Base-by-base conservation (phyloP, 2,888 invertebrate genomes). In the Rugalucina vietnamica region DNA sequence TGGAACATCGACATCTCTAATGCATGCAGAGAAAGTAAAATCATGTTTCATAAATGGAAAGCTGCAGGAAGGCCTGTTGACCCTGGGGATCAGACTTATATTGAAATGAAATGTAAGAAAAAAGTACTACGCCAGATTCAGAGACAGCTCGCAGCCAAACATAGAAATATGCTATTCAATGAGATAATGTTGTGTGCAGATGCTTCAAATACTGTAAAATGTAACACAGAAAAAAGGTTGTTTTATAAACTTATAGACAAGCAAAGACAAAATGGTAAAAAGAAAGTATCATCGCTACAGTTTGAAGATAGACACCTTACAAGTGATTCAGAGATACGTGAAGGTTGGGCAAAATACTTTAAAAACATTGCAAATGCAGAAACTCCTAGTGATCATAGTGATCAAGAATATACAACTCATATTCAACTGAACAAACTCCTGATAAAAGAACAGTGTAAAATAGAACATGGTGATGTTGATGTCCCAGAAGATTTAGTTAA, bases 171-270 rank as follows among this genome's bases (percentile, higher is more conserved):
- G 21, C 21, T 54, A 21, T 54, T 29, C 29, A 29, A 60, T 18
- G 60, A 60, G 60, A 27, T 60, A 60, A 60, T 60, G 60, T 29
- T 32, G 8, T 60, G 29, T 29, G 5, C 60, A 8, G 29, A 60
- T 5, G 4, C 29, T 8, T 27, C 29, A 60, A 29, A 24, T 5
- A 10, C 5, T 3, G 60, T 24, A 21, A 60, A 60, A 8, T 60
- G 8, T 3, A 27, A 24, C 29, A 29, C 60, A 27, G 60, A 24
- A 60, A 60, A 60, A 32, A 60, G 29, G 29, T 32, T 60, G 24
- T 60, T 24, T 60, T 60, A 60, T 60, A 60, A 60, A 60, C 60
- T 60, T 60, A 60, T 60, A 27, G 29, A 60, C 5, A 60, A 60
- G 5, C 60, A 60, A 60, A 60, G 60, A 32, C 60, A 60, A 29